A percentile compares a stretch with the other conserved stretches of the same genome.
Conservation (phyloP, 1,140 invertebrate genomes). For the Berghia stephanieae region DNA sequence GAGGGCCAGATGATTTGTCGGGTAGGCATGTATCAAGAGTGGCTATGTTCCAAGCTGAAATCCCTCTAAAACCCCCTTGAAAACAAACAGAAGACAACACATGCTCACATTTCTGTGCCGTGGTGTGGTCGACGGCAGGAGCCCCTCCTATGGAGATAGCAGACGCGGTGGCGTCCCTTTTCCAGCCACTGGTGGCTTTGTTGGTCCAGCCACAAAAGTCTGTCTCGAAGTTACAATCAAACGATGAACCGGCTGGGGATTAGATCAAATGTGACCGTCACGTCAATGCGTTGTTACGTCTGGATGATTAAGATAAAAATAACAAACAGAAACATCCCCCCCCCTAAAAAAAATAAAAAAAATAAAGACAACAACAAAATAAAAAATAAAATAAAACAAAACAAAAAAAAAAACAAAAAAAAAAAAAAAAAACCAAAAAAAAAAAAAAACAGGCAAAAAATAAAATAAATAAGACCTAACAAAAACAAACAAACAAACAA, state of each 20-base stretch:
- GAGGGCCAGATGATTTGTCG: too few species aligned
- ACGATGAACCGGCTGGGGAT: too few species aligned
- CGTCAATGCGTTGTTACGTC: too few species aligned
- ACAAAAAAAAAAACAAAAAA: neutral
- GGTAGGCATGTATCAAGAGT: too few species aligned
- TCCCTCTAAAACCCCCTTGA: too few species aligned
- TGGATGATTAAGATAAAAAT: neutral
- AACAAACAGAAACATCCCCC: neutral
- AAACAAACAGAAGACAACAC: too few species aligned
- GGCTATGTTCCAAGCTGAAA: too few species aligned
- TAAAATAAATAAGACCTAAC: too few species aligned
- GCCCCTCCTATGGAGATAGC: neutral
- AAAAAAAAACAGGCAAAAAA: too few species aligned
- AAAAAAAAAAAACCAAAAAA: too few species aligned
- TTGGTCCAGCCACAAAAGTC: conserved; percentile 61
- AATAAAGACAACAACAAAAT: neutral
- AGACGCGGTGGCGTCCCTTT: conserved; percentile 8
- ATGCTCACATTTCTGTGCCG: neutral
- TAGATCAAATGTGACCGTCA: too few species aligned
- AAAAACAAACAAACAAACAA: too few species aligned
- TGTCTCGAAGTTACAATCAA: conserved; percentile 49
- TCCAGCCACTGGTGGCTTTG: conserved; percentile 36
- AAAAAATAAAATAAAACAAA: neutral
- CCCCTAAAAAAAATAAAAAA: neutral
- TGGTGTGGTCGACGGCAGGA: conserved; percentile 18